A percentile compares a stretch with the other conserved stretches of the same genome.
Evolutionary conservation across 2,797 vertebrate genomes (phyloP).

Genomic region (Danio albolineatus): DNA sequence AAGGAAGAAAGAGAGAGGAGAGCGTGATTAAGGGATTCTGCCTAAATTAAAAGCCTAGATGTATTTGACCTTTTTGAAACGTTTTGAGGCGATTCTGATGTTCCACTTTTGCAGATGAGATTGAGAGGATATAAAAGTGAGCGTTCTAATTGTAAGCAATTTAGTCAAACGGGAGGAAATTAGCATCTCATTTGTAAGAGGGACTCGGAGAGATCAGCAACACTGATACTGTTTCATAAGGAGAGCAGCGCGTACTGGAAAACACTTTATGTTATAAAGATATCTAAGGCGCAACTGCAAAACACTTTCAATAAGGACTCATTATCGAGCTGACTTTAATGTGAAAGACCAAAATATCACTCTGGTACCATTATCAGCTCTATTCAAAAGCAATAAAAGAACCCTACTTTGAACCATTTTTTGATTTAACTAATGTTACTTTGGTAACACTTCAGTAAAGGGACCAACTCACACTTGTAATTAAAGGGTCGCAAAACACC

Average conservation of each 20-base stretch:
- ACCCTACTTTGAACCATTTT: background rate
- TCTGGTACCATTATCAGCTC: background rate
- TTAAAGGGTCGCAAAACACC: too few relatives aligned
- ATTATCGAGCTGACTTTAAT: background rate
- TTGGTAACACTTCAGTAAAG: background rate
- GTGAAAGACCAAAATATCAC: too few relatives aligned
- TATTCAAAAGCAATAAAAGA: background rate
- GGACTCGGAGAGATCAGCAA: constrained; percentile 35
- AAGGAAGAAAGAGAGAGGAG: constrained; percentile 34
- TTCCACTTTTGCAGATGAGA: constrained; percentile 36
- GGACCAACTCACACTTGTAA: too few relatives aligned
- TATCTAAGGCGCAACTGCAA: background rate
- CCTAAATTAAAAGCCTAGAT: constrained; percentile 49
- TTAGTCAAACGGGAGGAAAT: constrained; percentile 51
- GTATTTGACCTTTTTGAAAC: constrained; percentile 52
- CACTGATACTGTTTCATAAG: constrained; percentile 17
- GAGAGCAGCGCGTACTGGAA: background rate
- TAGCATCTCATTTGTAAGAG: constrained; percentile 52
- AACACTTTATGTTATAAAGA: constrained; percentile 18
- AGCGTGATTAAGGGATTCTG: constrained; percentile 46
- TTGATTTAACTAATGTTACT: background rate
- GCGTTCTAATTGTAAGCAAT: constrained; percentile 44
- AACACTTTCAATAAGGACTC: background rate
- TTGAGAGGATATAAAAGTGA: constrained; percentile 46
- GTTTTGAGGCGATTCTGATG: constrained; percentile 47